phyloP scores from a whole-genome alignment of 2,113 vertebrate species.

The Caranx melampygus region DNA sequence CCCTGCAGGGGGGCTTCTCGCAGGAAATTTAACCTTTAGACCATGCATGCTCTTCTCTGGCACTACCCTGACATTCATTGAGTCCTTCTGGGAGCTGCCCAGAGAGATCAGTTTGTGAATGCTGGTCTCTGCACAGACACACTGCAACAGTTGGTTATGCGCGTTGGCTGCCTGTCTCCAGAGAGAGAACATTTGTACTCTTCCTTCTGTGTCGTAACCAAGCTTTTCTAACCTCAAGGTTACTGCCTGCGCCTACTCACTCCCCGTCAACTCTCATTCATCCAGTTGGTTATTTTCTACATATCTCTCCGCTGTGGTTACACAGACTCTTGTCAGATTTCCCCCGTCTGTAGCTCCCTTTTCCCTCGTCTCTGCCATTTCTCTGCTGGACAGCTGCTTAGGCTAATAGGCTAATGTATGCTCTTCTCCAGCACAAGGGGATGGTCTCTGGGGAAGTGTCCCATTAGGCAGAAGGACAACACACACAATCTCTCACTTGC shows the following conservation, averaged over 20 bases:
- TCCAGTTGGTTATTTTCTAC: constrained; percentile 27
- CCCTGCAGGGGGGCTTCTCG: background rate
- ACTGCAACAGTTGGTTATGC: constrained; percentile 48
- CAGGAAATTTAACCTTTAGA: background rate
- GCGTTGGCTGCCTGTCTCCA: constrained; percentile 21
- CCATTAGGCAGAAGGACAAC: constrained; percentile 16
- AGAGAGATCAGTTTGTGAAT: constrained; percentile 31
- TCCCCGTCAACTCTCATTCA: constrained; percentile 40
- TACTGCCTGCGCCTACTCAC: constrained; percentile 34
- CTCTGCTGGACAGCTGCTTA: background rate
- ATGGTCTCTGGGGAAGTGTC: constrained; percentile 16
- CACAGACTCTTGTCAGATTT: constrained; percentile 1
- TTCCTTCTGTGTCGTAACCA: constrained; percentile 17
- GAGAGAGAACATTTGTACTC: constrained; percentile 41
- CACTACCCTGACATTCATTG: constrained; percentile 54
- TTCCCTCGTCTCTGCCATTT: constrained; percentile 16
- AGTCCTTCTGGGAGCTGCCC: constrained; percentile 40
- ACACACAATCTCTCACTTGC: constrained; percentile 6
- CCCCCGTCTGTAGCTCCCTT: background rate
- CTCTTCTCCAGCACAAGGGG: constrained; percentile 18
- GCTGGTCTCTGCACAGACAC: constrained; percentile 29
- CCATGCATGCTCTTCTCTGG: constrained; percentile 36
- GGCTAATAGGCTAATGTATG: constrained; percentile 14
- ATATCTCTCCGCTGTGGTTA: constrained; percentile 3
- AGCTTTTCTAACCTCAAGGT: constrained; percentile 44